phyloP scores from a whole-genome alignment of 2,797 vertebrate species.

The Rachycentron canadum region DNA sequence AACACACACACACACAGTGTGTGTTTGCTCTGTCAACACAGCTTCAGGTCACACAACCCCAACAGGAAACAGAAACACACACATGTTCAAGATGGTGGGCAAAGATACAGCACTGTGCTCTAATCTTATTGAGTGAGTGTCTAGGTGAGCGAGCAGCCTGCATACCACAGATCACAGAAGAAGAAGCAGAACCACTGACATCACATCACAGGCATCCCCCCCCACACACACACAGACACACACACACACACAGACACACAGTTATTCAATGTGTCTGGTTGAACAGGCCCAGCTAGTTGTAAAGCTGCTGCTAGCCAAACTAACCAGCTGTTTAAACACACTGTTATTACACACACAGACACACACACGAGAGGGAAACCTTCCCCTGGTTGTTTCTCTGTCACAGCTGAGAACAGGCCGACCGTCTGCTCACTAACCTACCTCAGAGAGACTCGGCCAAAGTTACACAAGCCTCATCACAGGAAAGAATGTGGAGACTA shows the following conservation, averaged over 20 bases:
- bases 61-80: slow-evolving; percentile 13
- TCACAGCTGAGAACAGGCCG: slow-evolving; percentile 11
- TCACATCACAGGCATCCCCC: slow-evolving; percentile 54
- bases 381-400: not conserved
- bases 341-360: not conserved
- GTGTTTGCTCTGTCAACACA: slow-evolving; percentile 21
- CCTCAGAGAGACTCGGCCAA: not conserved
- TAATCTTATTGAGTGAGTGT: slow-evolving; percentile 39
- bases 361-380: not conserved
- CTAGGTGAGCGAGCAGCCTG: slow-evolving; percentile 53
- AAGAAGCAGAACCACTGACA: slow-evolving; percentile 58
- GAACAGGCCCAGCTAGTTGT: slow-evolving; percentile 35
- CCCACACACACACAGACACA: slow-evolving; percentile 36
- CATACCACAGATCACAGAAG: slow-evolving; percentile 49
- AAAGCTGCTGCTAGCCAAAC: slow-evolving; percentile 30
- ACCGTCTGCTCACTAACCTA: not conserved
- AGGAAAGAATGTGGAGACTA: not conserved
- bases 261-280: not conserved
- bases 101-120: slow-evolving; percentile 43
- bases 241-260: slow-evolving; percentile 15
- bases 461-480: not conserved
- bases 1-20: not conserved
- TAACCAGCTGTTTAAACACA: slow-evolving; percentile 55
- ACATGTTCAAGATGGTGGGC: slow-evolving; percentile 54
- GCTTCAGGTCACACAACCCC: not conserved